These are phyloP conservation scores for Aptenodytes patagonicus DNA, from an alignment of 2,113 vertebrate species.

Conservation along the genomic window DNA sequence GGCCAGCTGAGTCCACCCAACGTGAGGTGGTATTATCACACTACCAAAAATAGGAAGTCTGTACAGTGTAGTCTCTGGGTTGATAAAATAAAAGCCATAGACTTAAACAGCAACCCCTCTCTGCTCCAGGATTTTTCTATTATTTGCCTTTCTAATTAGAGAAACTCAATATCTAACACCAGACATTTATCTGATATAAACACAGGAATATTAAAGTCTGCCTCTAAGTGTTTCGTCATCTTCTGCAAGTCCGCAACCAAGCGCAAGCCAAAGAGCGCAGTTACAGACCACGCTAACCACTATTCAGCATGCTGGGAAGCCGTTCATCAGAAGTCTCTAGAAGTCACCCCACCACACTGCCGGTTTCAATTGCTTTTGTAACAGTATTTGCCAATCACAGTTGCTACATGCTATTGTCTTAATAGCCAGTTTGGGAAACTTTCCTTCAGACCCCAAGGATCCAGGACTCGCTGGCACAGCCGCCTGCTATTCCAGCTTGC, in stretches of 20 bases:
- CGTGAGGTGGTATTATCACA: not conserved
- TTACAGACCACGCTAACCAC: accelerated
- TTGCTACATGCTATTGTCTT: not conserved
- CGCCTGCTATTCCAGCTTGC: not conserved
- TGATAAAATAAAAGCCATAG: not conserved
- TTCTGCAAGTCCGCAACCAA: not conserved
- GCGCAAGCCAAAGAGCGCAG: not conserved
- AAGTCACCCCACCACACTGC: not conserved
- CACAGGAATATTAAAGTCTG: not conserved
- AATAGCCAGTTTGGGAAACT: not conserved
- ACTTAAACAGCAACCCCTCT: not conserved
- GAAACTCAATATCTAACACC: not conserved
- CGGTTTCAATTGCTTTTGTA: not conserved
- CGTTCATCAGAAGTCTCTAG: not conserved
- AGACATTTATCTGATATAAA: not conserved
- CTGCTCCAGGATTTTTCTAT: not conserved
- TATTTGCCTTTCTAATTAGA: not conserved
- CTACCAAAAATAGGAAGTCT: not conserved
- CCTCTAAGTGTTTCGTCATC: not conserved
- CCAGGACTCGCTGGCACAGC: accelerated
- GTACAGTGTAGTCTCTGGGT: not conserved
- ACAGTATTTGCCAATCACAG: not conserved
- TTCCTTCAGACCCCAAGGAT: not conserved
- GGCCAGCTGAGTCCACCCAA: not conserved
- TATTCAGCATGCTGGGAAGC: not conserved